Conservation (phyloP, 2,113 vertebrate species). For the Aegithalos caudatus region DNA sequence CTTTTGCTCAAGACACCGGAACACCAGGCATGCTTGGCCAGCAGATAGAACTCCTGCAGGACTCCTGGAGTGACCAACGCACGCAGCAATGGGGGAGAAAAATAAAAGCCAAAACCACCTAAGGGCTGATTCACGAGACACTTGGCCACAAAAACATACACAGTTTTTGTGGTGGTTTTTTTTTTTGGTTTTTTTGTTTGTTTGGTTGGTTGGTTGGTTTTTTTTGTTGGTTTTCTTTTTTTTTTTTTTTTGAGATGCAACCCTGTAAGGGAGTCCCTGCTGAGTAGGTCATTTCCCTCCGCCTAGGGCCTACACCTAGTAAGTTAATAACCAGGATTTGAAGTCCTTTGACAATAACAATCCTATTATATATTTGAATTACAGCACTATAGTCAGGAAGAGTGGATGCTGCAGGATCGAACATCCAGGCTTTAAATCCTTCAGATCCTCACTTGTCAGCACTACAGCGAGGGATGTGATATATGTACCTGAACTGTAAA, state of each 20-base stretch:
- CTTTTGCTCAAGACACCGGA: neutral
- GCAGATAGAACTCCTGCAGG: neutral
- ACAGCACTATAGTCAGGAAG: neutral
- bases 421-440: neutral
- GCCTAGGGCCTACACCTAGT: neutral
- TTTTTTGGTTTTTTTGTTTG: too few species aligned
- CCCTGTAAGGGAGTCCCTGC: neutral
- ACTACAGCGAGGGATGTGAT: fast-evolving
- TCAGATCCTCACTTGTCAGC: neutral
- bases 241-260: neutral
- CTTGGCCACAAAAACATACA: neutral
- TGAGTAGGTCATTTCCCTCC: neutral
- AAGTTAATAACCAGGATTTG: neutral
- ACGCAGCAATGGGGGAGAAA: fast-evolving
- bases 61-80: neutral
- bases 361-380: neutral
- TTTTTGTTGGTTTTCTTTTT: too few species aligned
- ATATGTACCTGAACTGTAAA: neutral
- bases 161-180: too few species aligned
- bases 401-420: neutral
- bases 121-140: neutral
- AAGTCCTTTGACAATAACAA: neutral
- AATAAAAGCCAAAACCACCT: neutral
- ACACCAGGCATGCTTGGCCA: neutral
- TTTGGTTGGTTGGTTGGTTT: too few species aligned